These are phyloP conservation scores for Cerastoderma edule DNA, from an alignment of 2,888 invertebrate genomes.

Conservation along the genomic window DNA sequence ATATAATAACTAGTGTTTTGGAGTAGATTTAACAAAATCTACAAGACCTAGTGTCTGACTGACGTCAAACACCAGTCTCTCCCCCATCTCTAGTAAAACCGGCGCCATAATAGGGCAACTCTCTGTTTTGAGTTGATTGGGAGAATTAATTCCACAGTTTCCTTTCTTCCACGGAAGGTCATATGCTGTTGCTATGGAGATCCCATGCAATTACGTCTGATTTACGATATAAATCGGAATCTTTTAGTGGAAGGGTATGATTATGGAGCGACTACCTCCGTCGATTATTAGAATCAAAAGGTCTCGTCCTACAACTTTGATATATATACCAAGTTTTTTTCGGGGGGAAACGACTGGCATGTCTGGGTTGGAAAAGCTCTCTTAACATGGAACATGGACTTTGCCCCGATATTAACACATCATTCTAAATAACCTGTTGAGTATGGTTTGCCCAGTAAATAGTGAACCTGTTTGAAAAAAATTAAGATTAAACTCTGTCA, in stretches of 20 bases:
- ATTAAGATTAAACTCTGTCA: too few relatives aligned
- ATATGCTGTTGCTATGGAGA: slow-evolving; percentile 18
- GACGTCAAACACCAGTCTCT: slow-evolving; percentile 11
- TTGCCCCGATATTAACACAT: too few relatives aligned
- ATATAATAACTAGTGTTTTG: slow-evolving; percentile 31
- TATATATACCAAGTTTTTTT: too few relatives aligned
- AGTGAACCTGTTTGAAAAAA: too few relatives aligned
- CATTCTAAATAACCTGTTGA: too few relatives aligned
- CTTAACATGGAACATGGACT: too few relatives aligned
- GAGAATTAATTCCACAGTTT: background rate
- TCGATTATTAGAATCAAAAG: slow-evolving; percentile 14
- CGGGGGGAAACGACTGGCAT: too few relatives aligned
- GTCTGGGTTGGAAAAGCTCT: too few relatives aligned
- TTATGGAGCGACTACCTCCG: slow-evolving; percentile 3
- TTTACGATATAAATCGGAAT: slow-evolving; percentile 18
- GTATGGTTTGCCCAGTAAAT: too few relatives aligned
- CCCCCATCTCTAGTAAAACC: background rate
- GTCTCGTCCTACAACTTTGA: too few relatives aligned
- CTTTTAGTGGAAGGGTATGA: slow-evolving; percentile 3
- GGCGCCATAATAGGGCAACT: slow-evolving; percentile 1
- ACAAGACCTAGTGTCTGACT: slow-evolving; percentile 21
- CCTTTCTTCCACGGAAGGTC: slow-evolving; percentile 1
- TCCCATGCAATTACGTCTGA: slow-evolving; percentile 11
- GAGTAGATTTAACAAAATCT: slow-evolving; percentile 17
- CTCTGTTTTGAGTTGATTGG: slow-evolving; percentile 1